phyloP scores from a whole-genome alignment of 1,140 invertebrate genomes.

The Nasonia vitripennis region DNA sequence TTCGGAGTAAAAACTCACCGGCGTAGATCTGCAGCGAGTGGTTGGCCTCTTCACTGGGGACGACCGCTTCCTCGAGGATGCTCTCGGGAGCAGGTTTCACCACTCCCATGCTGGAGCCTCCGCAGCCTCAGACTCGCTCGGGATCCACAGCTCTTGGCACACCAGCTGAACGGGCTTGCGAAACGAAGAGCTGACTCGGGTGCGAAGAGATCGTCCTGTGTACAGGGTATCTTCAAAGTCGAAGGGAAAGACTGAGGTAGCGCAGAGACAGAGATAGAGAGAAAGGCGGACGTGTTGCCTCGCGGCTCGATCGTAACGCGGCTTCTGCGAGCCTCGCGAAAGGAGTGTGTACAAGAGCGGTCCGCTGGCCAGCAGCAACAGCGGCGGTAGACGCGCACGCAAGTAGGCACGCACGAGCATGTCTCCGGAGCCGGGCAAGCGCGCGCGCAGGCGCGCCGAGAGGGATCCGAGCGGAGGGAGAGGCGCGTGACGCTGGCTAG shows the following conservation, averaged over 20 bases:
- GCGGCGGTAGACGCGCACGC: neutral
- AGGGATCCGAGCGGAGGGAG: neutral
- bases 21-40: slow-evolving; percentile 67
- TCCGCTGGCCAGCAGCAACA: neutral
- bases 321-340: neutral
- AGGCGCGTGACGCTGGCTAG: neutral
- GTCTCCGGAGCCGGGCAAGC: neutral
- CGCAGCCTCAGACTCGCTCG: neutral
- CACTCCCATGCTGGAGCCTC: slow-evolving; percentile 70
- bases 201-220: no score
- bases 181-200: no score
- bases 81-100: slow-evolving; percentile 68
- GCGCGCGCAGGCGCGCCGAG: neutral
- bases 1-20: slow-evolving; percentile 60
- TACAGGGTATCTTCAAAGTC: slow-evolving; percentile 15
- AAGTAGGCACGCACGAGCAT: slow-evolving; percentile 13
- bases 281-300: no score
- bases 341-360: neutral
- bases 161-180: no score
- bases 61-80: slow-evolving; percentile 65
- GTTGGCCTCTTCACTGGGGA: slow-evolving; percentile 72
- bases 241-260: neutral
- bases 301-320: neutral
- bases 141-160: neutral
- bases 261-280: neutral